Evolutionary conservation across 2,888 invertebrate species (phyloP), one percentile per base, ranked within the genome.

Genomic region (Pegoplata infirma): DNA sequence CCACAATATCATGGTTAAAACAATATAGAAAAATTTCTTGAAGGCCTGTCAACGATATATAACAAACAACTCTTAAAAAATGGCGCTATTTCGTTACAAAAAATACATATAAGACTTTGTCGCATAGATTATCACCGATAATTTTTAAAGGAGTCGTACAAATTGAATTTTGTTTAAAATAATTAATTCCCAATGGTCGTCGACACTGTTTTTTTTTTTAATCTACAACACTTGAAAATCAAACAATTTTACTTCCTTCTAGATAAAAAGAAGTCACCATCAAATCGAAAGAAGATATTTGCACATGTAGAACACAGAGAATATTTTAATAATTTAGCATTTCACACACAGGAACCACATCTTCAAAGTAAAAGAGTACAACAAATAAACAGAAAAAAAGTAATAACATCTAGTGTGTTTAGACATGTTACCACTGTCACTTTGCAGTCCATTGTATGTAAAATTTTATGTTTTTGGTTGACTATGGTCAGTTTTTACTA

Each of bases 101-200:
- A n/a, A n/a, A n/a, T n/a, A n/a, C n/a, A n/a, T n/a, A n/a, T n/a
- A n/a, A n/a, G n/a, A n/a, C n/a, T n/a, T n/a, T n/a, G n/a, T n/a
- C n/a, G n/a, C n/a, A n/a, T n/a, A n/a, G n/a, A n/a, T n/a, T n/a
- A n/a, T n/a, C n/a, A n/a, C n/a, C n/a, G n/a, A n/a, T n/a, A n/a
- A n/a, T n/a, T n/a, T n/a, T n/a, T n/a, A n/a, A n/a, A n/a, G n/a
- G n/a, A n/a, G n/a, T n/a, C n/a, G n/a, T n/a, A n/a, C n/a, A n/a
- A n/a, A n/a, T n/a, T 58, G 46, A 40, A 66, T 75, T 46, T 58
- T 36, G 67, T 74, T 79, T 67, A 81, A 76, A 81, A 76, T 81
- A 81, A 81, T 81, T 81, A 79, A 81, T 79, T 81, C 81, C 81
- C 81, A 55, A 72, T 71, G 76, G 81, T 71, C 81, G 81, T 71